Conservation (phyloP, 2,113 vertebrate species). For the Chitala chitala region DNA sequence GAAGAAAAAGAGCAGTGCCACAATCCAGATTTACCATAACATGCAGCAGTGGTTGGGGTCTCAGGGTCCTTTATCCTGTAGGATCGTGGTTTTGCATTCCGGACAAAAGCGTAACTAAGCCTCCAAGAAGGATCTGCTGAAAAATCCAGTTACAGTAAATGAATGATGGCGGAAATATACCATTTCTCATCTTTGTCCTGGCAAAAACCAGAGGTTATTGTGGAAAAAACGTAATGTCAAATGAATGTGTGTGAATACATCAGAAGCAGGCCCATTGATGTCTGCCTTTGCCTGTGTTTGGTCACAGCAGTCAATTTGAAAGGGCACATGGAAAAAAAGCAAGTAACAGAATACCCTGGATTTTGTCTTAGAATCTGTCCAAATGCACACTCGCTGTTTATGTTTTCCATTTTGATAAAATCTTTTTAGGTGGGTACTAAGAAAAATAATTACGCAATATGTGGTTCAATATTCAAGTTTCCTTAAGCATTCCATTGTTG, state of each 20-base stretch:
- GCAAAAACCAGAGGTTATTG: not conserved
- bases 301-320: not conserved
- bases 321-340: constrained; percentile 31
- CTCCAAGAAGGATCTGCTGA: not conserved
- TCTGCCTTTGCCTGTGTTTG: not conserved
- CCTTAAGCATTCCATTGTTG: too few relatives aligned
- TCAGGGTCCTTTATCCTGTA: too few relatives aligned
- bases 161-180: not conserved
- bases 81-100: not conserved
- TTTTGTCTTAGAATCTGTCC: constrained; percentile 38
- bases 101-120: not conserved
- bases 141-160: not conserved
- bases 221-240: not conserved
- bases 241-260: not conserved
- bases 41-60: not conserved
- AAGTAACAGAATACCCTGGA: constrained; percentile 44
- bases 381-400: too few relatives aligned
- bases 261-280: not conserved
- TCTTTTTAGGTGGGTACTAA: too few relatives aligned
- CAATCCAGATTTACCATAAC: not conserved
- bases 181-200: not conserved
- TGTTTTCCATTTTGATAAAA: too few relatives aligned
- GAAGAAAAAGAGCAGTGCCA: too few relatives aligned
- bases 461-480: too few relatives aligned
- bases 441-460: too few relatives aligned